Evolutionary conservation across 2,888 invertebrate genomes (phyloP), one percentile per base, ranked within the genome.

Genomic region (Drosophila conformis): DNA sequence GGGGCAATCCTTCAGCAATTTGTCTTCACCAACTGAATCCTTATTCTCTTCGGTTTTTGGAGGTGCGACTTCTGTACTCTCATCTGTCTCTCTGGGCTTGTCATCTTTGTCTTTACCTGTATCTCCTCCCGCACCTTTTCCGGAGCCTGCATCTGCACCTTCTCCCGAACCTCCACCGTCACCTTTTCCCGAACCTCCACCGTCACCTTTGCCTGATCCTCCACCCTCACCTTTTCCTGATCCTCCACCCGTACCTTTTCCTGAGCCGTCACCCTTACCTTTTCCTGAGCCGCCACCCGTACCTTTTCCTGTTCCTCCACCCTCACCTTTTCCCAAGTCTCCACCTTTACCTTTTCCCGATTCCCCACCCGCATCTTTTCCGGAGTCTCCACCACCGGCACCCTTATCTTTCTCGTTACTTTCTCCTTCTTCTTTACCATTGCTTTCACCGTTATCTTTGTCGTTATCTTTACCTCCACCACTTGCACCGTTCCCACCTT

Each of bases 1-100:
- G 5, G 67, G 67, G 42, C 81, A 81, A 10, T 80, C 80, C 25
- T 62, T 59, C 3, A 21, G 0, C 7, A 25, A 10, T 7, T 13
- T 29, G 5, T 11, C 51, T 7, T 29, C 51, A 21, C 6, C 7
- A n/a, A n/a, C 4, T 31, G 31, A 31, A 31, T n/a, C 21, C n/a
- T 31, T 52, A 4, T 21, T 31, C 7, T 52, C n/a, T 29, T 51
- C 48, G 27, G 25, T 48, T 27, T 10, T 5, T 46, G 40, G 40
- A 40, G n/a, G n/a, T 4, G 4, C 40, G 40, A 2, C 10, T 10
- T 2, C n/a, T 4, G 46, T 46, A 46, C 21, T 46, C 15, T 8
- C 15, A 25, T 48, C 8, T 15, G 48, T 15, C 42, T 25, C 25
- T 18, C 10, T 15, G 0, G 42, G n/a, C 21, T 21, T n/a, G 1